Evolutionary conservation across 2,797 vertebrate species (phyloP).

Genomic region (Psittacula echo): DNA sequence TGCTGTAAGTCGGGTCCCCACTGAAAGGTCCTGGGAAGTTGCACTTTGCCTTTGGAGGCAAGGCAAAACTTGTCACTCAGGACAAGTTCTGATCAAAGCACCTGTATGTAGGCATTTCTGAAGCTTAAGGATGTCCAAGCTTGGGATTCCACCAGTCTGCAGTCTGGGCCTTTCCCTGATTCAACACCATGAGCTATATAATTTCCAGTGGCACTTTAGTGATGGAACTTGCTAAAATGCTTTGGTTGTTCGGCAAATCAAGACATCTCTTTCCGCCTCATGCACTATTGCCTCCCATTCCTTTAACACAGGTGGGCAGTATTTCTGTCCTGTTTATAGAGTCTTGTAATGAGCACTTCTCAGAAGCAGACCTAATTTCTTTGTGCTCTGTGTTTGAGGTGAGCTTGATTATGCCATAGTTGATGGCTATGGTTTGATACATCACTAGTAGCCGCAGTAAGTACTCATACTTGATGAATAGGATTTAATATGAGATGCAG

Average conservation of each 20-base stretch:
- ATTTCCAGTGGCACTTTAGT: neutral
- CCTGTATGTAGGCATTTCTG: neutral
- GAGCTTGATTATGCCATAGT: slow-evolving; percentile 70
- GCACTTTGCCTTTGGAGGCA: neutral
- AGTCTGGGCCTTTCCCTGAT: neutral
- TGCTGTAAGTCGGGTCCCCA: rapidly evolving
- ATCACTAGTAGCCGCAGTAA: slow-evolving; percentile 68
- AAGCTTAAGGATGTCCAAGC: neutral
- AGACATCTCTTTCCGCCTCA: neutral
- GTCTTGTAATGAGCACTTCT: neutral
- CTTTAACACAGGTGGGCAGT: neutral
- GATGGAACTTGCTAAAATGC: neutral
- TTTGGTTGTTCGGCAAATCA: neutral
- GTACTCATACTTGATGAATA: neutral
- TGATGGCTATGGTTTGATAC: slow-evolving; percentile 74
- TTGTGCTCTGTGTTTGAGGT: slow-evolving; percentile 38
- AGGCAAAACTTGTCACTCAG: neutral
- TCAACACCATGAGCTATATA: rapidly evolving
- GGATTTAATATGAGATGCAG: neutral
- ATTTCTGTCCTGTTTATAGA: neutral
- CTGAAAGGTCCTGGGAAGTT: neutral
- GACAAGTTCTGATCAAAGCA: neutral
- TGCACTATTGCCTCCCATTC: neutral
- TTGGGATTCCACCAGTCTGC: neutral
- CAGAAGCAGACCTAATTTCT: too few relatives aligned